phyloP scores from a whole-genome alignment of 2,888 invertebrate species.

The Polydrusus tereticollis region DNA sequence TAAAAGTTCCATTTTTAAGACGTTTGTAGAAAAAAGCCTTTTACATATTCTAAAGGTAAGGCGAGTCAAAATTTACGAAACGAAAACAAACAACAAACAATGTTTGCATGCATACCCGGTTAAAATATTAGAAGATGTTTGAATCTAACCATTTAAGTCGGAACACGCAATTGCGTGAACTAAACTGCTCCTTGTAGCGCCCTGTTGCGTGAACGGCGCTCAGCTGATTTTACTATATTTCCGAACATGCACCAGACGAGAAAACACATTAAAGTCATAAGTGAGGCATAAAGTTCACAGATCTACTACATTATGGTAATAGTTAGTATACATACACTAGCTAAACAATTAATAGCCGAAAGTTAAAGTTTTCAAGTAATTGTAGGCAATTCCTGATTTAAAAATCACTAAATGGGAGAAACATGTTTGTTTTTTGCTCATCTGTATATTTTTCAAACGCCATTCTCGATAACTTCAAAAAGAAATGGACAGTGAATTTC shows the following conservation, averaged over 20 bases:
- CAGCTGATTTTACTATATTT: conserved; percentile 20
- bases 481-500: conserved; percentile 14
- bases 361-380: too few relatives aligned
- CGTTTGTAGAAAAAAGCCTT: too few relatives aligned
- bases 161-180: conserved; percentile 43
- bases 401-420: too few relatives aligned
- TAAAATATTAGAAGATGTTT: conserved; percentile 15
- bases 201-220: conserved; percentile 16
- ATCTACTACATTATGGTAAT: too few relatives aligned
- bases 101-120: conserved; percentile 2
- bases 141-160: neutral
- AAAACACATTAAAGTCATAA: neutral
- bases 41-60: too few relatives aligned
- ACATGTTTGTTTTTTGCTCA: neutral
- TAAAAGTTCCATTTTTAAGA: too few relatives aligned
- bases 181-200: conserved; percentile 17
- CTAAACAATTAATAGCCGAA: too few relatives aligned
- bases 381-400: too few relatives aligned
- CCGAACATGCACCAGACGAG: conserved; percentile 8
- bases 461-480: neutral
- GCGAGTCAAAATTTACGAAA: neutral
- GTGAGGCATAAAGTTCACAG: neutral
- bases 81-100: neutral
- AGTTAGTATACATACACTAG: too few relatives aligned
- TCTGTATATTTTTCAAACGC: neutral